A percentile compares a stretch with the other conserved stretches of the same genome.
Evolutionary conservation across 2,797 vertebrate genomes (phyloP).

Genomic region (Cossypha niveicapilla): DNA sequence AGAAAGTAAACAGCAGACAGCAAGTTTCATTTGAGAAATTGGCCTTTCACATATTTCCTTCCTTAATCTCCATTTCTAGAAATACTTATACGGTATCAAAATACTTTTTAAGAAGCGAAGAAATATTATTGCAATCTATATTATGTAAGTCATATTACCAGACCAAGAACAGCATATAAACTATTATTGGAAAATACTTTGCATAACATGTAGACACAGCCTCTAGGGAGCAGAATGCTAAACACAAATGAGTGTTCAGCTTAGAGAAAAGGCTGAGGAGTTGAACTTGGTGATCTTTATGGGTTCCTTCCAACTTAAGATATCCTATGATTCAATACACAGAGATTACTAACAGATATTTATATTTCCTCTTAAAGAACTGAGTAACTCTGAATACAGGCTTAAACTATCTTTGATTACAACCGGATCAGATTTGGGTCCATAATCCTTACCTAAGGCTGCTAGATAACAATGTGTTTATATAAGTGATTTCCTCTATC

Average conservation of each 20-base stretch:
- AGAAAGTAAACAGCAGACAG: not conserved
- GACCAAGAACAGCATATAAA: not conserved
- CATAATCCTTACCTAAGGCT: not conserved
- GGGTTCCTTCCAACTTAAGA: not conserved
- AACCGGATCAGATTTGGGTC: not conserved
- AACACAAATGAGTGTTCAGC: not conserved
- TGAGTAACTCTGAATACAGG: not conserved
- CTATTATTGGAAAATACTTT: not conserved
- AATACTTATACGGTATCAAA: not conserved
- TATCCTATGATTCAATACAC: not conserved
- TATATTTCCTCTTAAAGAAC: not conserved
- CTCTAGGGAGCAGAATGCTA: not conserved
- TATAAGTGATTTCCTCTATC: not conserved
- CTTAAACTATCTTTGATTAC: not conserved
- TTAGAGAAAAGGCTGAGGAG: not conserved
- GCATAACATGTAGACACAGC: not conserved
- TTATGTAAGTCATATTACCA: not conserved
- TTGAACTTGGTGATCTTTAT: not conserved
- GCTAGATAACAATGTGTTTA: not conserved
- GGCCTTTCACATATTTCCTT: not conserved
- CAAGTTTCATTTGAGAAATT: not conserved
- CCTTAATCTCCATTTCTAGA: not conserved
- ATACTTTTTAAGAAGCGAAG: not conserved
- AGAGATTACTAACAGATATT: not conserved
- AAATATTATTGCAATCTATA: not conserved